Conservation (phyloP, 1,140 invertebrate species). For the Meloidogyne hapla region DNA sequence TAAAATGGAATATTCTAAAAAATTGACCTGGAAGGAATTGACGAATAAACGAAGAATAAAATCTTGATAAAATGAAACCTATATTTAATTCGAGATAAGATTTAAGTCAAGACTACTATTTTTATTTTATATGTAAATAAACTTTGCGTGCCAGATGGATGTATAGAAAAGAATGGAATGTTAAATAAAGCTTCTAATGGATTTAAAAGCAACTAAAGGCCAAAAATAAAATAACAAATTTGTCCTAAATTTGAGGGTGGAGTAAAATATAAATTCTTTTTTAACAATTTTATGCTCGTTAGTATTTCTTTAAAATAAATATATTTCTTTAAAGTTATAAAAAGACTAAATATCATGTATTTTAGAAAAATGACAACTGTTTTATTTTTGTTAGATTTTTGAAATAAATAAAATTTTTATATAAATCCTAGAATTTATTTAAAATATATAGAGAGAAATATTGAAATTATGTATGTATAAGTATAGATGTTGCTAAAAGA, state of each 20-base stretch:
- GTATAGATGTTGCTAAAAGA: no score
- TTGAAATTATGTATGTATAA: no score
- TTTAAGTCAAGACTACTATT: no score
- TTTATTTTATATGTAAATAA: no score
- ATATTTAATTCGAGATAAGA: no score
- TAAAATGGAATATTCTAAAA: no score
- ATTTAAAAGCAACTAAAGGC: background rate
- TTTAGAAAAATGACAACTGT: slow-evolving; percentile 11
- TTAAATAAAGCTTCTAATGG: background rate
- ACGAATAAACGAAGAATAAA: no score
- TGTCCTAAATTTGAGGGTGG: slow-evolving; percentile 5
- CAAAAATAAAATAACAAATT: background rate
- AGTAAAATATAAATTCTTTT: background rate
- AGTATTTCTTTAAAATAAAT: background rate
- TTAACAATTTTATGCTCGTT: background rate
- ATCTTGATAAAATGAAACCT: no score
- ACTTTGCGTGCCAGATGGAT: no score
- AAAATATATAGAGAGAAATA: no score
- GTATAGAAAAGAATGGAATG: background rate
- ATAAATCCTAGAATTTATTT: no score
- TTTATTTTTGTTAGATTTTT: background rate
- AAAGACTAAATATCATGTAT: slow-evolving; percentile 10
- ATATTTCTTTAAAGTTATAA: background rate
- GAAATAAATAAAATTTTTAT: background rate
- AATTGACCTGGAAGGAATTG: no score